Evolutionary conservation across 1,140 invertebrate genomes (phyloP).

Genomic region (Penaeus indicus): DNA sequence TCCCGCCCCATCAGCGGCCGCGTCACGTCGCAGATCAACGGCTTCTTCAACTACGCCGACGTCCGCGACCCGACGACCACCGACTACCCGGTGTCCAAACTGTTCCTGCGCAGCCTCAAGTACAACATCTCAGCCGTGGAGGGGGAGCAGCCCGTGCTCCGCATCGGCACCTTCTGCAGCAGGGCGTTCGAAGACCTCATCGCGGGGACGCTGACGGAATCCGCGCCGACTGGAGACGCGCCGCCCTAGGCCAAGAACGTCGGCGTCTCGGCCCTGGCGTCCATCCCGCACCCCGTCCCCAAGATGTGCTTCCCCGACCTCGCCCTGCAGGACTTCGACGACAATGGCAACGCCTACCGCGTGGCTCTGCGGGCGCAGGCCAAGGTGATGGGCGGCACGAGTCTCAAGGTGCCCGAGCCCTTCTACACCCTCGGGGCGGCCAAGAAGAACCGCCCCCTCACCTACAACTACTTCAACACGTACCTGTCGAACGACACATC

Average conservation of each 20-base stretch:
- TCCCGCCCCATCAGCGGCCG: not conserved
- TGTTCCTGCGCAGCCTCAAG: not conserved
- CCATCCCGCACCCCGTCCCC: not conserved
- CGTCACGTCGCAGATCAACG: conserved; percentile 1
- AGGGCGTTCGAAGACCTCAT: not conserved
- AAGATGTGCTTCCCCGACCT: conserved; percentile 37
- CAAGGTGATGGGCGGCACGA: no score
- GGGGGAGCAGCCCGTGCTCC: not conserved
- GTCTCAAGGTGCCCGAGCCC: not conserved
- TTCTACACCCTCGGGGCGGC: not conserved
- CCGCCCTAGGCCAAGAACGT: not conserved
- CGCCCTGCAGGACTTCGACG: not conserved
- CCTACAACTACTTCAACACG: not conserved
- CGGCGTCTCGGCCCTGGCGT: no score
- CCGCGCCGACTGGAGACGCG: not conserved
- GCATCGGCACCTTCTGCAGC: not conserved
- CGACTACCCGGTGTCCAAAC: not conserved
- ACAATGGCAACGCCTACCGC: not conserved
- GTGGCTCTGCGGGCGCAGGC: not conserved
- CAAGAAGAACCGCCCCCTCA: no score
- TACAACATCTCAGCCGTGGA: not conserved
- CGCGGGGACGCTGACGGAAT: not conserved
- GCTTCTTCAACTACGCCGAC: conserved; percentile 4
- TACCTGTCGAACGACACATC: not conserved
- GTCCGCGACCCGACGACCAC: not conserved